A percentile compares a stretch with the other conserved stretches of the same genome.
phyloP scores from a whole-genome alignment of 2,113 vertebrate genomes.

The Motacilla tschutschensis region DNA sequence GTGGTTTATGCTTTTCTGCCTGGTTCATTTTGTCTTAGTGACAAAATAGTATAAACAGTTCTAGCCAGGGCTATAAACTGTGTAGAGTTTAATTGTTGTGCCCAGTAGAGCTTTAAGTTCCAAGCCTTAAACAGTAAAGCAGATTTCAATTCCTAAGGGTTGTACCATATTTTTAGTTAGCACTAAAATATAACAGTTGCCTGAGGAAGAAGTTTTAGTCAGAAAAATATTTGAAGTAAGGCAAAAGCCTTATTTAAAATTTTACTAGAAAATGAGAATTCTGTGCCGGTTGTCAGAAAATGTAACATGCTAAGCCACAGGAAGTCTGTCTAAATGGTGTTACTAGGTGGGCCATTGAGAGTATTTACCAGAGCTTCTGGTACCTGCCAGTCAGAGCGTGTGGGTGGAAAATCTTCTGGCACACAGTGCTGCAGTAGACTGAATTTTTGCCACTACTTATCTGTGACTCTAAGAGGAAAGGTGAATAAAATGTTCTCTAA shows the following conservation, averaged over 20 bases:
- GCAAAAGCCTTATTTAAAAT: slow-evolving; percentile 15
- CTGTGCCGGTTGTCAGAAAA: not conserved
- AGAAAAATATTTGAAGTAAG: slow-evolving; percentile 45
- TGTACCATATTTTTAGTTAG: not conserved
- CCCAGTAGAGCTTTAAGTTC: not conserved
- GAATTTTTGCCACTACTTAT: not conserved
- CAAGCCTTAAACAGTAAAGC: slow-evolving; percentile 23
- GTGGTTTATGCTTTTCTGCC: not conserved
- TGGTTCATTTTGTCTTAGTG: slow-evolving; percentile 3
- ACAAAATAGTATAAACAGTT: not conserved
- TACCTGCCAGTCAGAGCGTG: not conserved
- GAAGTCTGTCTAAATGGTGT: not conserved
- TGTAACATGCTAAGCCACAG: not conserved
- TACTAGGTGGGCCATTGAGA: not conserved
- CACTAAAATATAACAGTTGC: slow-evolving; percentile 3
- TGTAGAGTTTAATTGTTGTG: not conserved
- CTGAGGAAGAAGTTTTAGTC: slow-evolving; percentile 26
- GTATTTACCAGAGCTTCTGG: not conserved
- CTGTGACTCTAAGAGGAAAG: not conserved
- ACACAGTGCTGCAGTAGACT: not conserved
- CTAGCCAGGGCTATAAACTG: not conserved
- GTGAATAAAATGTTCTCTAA: not conserved
- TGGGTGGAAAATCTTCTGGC: not conserved
- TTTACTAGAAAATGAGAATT: slow-evolving; percentile 20
- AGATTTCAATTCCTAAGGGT: slow-evolving; percentile 15